Conservation (phyloP, 2,888 invertebrate species). For the Chouioia cunea region DNA sequence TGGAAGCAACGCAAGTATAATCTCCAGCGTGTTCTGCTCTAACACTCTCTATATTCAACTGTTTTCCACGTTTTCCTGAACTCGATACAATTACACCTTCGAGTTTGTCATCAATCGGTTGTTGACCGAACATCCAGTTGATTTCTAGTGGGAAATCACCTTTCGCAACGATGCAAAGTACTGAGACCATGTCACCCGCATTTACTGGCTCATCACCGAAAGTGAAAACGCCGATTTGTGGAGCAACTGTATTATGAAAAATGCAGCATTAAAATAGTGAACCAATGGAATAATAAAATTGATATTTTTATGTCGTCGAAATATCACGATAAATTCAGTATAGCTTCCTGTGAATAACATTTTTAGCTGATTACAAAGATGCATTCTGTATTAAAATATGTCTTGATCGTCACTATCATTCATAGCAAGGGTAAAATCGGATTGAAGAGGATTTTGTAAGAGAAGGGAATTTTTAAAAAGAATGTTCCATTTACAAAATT, state of each 20-base stretch:
- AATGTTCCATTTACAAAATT: too few relatives aligned
- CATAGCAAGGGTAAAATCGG: too few relatives aligned
- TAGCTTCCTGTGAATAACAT: too few relatives aligned
- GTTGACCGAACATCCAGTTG: constrained; percentile 80
- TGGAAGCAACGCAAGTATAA: constrained; percentile 77
- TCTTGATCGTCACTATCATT: not conserved
- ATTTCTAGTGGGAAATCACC: constrained; percentile 83
- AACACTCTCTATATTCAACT: constrained; percentile 78
- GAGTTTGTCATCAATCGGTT: constrained; percentile 65
- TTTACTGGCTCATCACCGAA: constrained; percentile 79
- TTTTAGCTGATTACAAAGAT: too few relatives aligned
- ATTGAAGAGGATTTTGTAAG: not conserved
- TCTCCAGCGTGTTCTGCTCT: constrained; percentile 78
- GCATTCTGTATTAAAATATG: not conserved
- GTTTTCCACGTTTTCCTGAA: constrained; percentile 62
- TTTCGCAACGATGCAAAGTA: constrained; percentile 78
- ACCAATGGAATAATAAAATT: too few relatives aligned
- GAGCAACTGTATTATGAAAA: constrained; percentile 72
- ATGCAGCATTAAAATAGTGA: too few relatives aligned
- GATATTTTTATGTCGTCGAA: too few relatives aligned
- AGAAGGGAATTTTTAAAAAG: not conserved
- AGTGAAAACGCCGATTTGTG: constrained; percentile 79
- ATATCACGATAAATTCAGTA: too few relatives aligned
- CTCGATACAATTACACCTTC: constrained; percentile 47
- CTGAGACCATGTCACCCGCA: constrained; percentile 78